Evolutionary conservation across 2,888 invertebrate genomes (phyloP), one percentile per base, ranked within the genome.

Genomic region (Morpho achilles): DNA sequence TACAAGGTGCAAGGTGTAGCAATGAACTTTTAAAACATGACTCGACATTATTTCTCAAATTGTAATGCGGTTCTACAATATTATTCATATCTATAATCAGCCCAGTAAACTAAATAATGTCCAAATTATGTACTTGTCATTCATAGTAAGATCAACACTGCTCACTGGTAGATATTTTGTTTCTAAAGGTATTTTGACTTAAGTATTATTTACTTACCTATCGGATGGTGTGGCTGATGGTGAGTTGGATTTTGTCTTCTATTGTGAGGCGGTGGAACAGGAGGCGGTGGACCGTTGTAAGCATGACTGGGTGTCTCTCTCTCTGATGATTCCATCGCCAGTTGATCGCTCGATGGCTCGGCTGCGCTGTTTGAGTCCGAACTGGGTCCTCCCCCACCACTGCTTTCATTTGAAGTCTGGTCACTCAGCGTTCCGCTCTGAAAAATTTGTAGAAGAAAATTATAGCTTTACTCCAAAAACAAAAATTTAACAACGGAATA

Each of bases 201-300:
- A 32, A 48, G 7, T 48, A 32, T 9, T 23, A 9, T 6, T 32
- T 50, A 23, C 22, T 68, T 74, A 91, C 80, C 85, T 82, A 84
- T 74, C 53, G 84, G 77, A 76, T 90, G 87, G 75, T 90, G 87
- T 59, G 81, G 78, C 74, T 95, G 96, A 54, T 93, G 93, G 65
- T 94, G 93, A 46, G 93, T 92, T 62, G 92, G 95, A 59, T 93
- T 94, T 52, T 94, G 96, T 32, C 95, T 94, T 69, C 95, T 94
- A 69, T 95, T 95, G 67, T 95, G 96, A 0, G 93, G 93, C 2
- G 94, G 93, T 54, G 93, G 94, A 1, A 91, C 92, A 0, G 90
- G 93, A 0, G 91, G 91, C 2, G 92, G 92, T 61, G 77, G 92
- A 67, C 79, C 92, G 67, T 82, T 91, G 79, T 91, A 87, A 72